Conservation (phyloP, 2,113 vertebrate genomes). For the Chaetura pelagica region DNA sequence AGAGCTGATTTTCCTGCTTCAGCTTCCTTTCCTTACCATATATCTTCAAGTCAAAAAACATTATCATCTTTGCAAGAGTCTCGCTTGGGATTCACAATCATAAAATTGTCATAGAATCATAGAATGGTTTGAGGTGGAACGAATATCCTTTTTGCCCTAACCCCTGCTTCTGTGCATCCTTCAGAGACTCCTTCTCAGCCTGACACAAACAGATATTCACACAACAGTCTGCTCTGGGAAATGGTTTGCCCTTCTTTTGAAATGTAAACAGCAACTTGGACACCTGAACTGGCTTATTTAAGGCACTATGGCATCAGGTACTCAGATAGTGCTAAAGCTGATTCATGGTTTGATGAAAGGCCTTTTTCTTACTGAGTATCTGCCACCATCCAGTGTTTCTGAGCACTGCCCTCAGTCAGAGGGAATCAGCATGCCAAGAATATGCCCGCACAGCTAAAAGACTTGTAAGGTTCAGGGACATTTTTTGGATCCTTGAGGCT, state of each 20-base stretch:
- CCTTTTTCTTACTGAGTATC: not conserved
- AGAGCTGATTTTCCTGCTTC: not conserved
- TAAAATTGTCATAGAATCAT: too few species aligned
- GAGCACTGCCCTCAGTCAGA: not conserved
- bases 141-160: not conserved
- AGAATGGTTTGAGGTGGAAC: too few species aligned
- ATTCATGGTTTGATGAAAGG: not conserved
- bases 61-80: not conserved
- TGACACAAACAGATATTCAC: not conserved
- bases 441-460: fast-evolving
- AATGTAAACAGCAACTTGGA: not conserved
- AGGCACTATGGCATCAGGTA: not conserved
- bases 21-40: not conserved
- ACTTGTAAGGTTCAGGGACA: not conserved
- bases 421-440: not conserved
- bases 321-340: not conserved
- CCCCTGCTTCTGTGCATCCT: not conserved
- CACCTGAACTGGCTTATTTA: not conserved
- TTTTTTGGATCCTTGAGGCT: not conserved
- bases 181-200: not conserved
- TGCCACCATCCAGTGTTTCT: not conserved
- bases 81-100: not conserved
- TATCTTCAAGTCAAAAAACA: not conserved
- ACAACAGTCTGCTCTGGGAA: not conserved
- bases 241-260: not conserved